A percentile compares a stretch with the other conserved stretches of the same genome.
phyloP scores from a whole-genome alignment of 2,888 invertebrate genomes.

The Ptycholaimellus sp. region DNA sequence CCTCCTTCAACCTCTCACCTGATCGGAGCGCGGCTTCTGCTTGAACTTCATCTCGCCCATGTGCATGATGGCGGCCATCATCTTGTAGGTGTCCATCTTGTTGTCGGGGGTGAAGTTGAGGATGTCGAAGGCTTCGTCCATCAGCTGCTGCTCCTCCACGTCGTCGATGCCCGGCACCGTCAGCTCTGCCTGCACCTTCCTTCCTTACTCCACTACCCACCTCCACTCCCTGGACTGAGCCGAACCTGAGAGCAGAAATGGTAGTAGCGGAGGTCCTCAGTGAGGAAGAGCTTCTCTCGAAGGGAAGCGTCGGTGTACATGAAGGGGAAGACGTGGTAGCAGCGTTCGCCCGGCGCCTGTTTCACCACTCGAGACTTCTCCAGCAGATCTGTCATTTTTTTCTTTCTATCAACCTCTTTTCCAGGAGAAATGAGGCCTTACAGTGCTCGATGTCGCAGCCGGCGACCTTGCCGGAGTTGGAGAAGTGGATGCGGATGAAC shows the following conservation, averaged over 20 bases:
- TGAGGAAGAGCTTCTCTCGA: slow-evolving; percentile 33
- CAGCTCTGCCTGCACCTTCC: slow-evolving; percentile 75
- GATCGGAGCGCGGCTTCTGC: slow-evolving; percentile 99
- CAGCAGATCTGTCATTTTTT: slow-evolving; percentile 76
- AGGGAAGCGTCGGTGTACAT: no score
- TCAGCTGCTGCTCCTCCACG: slow-evolving; percentile 50
- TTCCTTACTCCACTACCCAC: no score
- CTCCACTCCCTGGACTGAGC: slow-evolving; percentile 67
- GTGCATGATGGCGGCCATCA: slow-evolving; percentile 94
- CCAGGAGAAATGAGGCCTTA: no score
- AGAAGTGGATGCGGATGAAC: slow-evolving; percentile 99
- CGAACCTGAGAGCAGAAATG: slow-evolving; percentile 84
- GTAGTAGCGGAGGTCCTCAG: slow-evolving; percentile 73
- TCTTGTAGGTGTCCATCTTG: slow-evolving; percentile 86
- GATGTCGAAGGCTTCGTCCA: slow-evolving; percentile 63
- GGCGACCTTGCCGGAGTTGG: slow-evolving; percentile 90
- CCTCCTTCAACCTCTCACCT: slow-evolving; percentile 75
- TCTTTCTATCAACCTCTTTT: no score
- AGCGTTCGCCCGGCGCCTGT: slow-evolving; percentile 86
- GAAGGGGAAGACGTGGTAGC: slow-evolving; percentile 99
- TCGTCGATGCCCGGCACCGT: slow-evolving; percentile 83
- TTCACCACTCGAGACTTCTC: slow-evolving; percentile 99
- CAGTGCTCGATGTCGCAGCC: slow-evolving; percentile 99
- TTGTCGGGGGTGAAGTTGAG: slow-evolving; percentile 88
- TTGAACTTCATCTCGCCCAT: slow-evolving; percentile 99